A percentile compares a stretch with the other conserved stretches of the same genome.
Conservation (phyloP, 2,888 invertebrate species). For the Asteroscopus sphinx region DNA sequence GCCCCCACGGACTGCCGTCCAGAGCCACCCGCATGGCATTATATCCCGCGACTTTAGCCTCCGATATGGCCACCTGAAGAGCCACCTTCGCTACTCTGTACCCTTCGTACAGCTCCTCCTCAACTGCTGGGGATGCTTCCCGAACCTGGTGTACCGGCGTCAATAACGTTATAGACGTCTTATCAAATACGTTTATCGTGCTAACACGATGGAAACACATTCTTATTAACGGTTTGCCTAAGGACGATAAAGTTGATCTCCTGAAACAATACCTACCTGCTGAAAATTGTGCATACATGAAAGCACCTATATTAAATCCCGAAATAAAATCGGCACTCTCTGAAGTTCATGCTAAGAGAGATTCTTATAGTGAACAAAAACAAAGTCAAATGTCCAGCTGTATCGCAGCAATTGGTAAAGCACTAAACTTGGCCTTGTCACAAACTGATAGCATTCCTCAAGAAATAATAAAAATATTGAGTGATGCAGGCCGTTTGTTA, state of each 20-base stretch:
- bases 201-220: conserved; percentile 4
- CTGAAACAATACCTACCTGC: conserved; percentile 35
- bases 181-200: too few relatives aligned
- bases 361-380: too few relatives aligned
- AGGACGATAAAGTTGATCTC: conserved; percentile 4
- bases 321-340: conserved; percentile 38
- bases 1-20: too few relatives aligned
- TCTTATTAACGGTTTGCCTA: conserved; percentile 12
- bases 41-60: too few relatives aligned
- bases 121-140: too few relatives aligned
- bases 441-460: conserved; percentile 8
- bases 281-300: conserved; percentile 36
- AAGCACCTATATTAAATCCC: conserved; percentile 35
- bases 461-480: conserved; percentile 26
- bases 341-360: conserved; percentile 32
- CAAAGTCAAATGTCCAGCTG: too few relatives aligned
- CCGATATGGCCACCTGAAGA: too few relatives aligned
- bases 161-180: too few relatives aligned
- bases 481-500: conserved; percentile 39
- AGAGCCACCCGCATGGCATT: too few relatives aligned
- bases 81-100: too few relatives aligned
- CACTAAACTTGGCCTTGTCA: conserved; percentile 17
- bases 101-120: too few relatives aligned
- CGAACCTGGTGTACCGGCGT: too few relatives aligned
- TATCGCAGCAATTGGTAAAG: conserved; percentile 34